Conservation (phyloP, 2,113 vertebrate genomes). For the Eptesicus fuscus region DNA sequence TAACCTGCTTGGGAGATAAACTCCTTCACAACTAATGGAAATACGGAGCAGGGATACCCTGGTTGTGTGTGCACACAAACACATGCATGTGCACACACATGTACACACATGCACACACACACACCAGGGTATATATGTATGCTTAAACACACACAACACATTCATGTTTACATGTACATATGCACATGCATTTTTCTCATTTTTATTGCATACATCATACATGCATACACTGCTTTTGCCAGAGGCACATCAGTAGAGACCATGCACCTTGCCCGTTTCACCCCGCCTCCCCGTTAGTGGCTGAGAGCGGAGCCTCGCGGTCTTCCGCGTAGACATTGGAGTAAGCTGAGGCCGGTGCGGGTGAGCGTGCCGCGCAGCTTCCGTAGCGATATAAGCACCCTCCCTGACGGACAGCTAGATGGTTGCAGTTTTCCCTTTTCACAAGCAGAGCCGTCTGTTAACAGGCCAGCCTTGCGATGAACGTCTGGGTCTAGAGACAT, state of each 20-base stretch:
- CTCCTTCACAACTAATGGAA: background rate
- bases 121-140: background rate
- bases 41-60: background rate
- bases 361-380: background rate
- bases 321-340: background rate
- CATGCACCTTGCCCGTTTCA: background rate
- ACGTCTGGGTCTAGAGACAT: background rate
- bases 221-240: background rate
- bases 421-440: background rate
- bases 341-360: background rate
- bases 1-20: background rate
- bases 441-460: background rate
- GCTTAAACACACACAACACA: background rate
- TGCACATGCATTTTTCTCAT: background rate
- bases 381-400: background rate
- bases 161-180: background rate
- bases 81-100: background rate
- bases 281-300: background rate
- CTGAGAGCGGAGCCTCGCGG: background rate
- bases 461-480: background rate
- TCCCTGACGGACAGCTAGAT: background rate
- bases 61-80: fast-evolving
- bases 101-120: background rate
- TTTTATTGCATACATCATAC: background rate
- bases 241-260: background rate